Conservation (phyloP, 2,797 vertebrate species). For the Aldrovandia affinis region DNA sequence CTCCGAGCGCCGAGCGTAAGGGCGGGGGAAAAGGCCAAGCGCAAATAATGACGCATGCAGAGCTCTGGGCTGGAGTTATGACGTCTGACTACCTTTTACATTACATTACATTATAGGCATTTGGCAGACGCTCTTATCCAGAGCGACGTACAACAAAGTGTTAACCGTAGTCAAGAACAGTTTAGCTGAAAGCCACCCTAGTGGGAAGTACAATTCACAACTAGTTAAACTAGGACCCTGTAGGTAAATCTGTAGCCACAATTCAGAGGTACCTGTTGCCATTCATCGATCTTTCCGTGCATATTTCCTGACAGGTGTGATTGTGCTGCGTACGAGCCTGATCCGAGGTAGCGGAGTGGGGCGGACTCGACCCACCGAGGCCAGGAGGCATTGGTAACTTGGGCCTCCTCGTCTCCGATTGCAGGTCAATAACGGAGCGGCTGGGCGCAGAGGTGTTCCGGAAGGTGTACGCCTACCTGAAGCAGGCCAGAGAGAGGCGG, state of each 20-base stretch:
- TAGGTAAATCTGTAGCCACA: too few species aligned
- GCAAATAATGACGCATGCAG: background rate
- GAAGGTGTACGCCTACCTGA: slow-evolving; percentile 74
- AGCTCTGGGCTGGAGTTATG: background rate
- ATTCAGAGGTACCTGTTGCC: background rate
- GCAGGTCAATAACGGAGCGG: slow-evolving; percentile 70
- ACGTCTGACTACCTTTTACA: too few species aligned
- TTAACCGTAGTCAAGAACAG: too few species aligned
- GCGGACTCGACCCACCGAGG: background rate
- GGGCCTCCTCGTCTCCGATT: slow-evolving; percentile 2
- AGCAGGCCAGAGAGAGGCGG: slow-evolving; percentile 58
- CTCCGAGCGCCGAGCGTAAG: background rate
- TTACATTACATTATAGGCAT: too few species aligned
- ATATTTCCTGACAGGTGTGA: background rate
- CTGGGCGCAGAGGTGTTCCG: slow-evolving; percentile 72
- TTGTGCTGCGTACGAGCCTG: background rate
- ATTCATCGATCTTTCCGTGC: background rate
- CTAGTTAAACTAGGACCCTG: too few species aligned
- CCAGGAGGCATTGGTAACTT: background rate
- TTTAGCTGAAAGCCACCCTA: too few species aligned
- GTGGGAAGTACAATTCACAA: too few species aligned
- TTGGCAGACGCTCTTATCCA: too few species aligned
- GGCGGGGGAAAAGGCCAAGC: background rate
- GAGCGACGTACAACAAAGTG: too few species aligned
- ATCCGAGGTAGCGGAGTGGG: background rate